phyloP scores from a whole-genome alignment of 2,797 vertebrate genomes.

The Microcaecilia unicolor region DNA sequence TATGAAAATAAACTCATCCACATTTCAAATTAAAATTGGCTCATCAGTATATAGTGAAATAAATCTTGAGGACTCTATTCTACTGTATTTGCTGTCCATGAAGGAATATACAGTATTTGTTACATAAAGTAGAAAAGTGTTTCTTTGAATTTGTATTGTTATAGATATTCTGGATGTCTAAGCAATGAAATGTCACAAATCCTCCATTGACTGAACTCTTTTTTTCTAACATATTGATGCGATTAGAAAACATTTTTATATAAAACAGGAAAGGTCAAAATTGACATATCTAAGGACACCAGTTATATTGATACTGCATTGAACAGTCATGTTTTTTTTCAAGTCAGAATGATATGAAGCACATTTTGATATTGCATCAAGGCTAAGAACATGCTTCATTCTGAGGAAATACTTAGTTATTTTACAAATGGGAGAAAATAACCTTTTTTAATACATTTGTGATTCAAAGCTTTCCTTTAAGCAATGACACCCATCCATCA shows the following conservation, averaged over 20 bases:
- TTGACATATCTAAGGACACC: constrained; percentile 28
- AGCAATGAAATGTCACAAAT: too few species aligned
- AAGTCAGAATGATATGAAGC: constrained; percentile 24
- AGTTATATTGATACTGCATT: constrained; percentile 22
- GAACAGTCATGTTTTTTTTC: constrained; percentile 33
- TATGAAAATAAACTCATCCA: too few species aligned
- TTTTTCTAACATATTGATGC: constrained; percentile 1
- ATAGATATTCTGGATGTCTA: too few species aligned
- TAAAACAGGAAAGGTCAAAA: constrained; percentile 31
- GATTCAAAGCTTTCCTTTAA: constrained; percentile 53
- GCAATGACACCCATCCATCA: constrained; percentile 51
- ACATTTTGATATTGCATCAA: constrained; percentile 35
- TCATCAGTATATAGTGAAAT: too few species aligned
- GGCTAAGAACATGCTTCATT: constrained; percentile 42
- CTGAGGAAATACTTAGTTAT: constrained; percentile 38
- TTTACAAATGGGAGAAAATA: constrained; percentile 52
- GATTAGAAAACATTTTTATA: constrained; percentile 5
- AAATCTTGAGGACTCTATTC: too few species aligned
- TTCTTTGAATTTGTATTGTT: too few species aligned
- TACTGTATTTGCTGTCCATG: too few species aligned
- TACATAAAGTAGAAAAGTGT: too few species aligned
- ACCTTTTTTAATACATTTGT: constrained; percentile 36
- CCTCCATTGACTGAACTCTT: too few species aligned
- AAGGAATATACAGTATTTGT: too few species aligned
- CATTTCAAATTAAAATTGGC: too few species aligned